Evolutionary conservation across 2,113 vertebrate species (phyloP).

Genomic region (Pristiophorus japonicus): DNA sequence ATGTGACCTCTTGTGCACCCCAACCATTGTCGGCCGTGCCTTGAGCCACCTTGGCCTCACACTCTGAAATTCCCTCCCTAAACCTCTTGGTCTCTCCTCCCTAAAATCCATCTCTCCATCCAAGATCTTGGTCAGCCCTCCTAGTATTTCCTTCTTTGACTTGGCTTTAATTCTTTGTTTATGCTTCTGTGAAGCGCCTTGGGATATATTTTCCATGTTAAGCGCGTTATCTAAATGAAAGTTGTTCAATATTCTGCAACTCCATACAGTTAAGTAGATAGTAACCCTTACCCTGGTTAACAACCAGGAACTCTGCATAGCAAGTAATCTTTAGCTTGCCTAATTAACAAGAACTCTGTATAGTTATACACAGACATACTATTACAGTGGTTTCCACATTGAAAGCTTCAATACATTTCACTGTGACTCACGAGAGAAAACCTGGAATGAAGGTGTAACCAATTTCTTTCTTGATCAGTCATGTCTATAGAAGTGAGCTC

Average conservation of each 20-base stretch:
- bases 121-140: too few species aligned
- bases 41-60: too few species aligned
- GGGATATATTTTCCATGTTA: not conserved
- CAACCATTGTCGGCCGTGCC: too few species aligned
- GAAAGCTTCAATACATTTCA: not conserved
- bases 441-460: not conserved
- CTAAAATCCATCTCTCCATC: too few species aligned
- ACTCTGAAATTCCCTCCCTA: too few species aligned
- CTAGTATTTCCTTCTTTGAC: too few species aligned
- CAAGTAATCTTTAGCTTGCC: not conserved
- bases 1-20: too few species aligned
- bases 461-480: not conserved
- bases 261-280: not conserved
- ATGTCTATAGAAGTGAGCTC: not conserved
- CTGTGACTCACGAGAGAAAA: not conserved
- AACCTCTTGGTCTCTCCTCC: too few species aligned
- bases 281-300: not conserved
- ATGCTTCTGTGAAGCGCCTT: too few species aligned
- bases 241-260: not conserved
- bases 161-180: too few species aligned
- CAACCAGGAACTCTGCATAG: not conserved
- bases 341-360: not conserved
- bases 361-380: not conserved
- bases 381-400: not conserved
- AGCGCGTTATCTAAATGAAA: not conserved